Evolutionary conservation across 2,797 vertebrate genomes (phyloP), one percentile per base, ranked within the genome.

Genomic region (Philypnodon macrostomus): DNA sequence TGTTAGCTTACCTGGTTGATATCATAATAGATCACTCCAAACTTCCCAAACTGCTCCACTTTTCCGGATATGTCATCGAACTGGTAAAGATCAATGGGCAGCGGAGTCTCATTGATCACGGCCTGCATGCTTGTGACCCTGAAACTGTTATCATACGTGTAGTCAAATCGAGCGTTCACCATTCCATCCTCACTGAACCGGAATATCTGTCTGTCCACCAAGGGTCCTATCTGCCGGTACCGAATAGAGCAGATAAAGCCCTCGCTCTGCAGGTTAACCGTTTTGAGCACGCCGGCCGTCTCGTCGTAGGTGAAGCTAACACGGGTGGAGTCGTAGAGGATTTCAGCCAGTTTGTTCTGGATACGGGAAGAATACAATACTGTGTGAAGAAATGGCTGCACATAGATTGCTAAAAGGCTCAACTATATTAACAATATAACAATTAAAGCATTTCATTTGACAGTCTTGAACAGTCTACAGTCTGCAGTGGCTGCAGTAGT

Each of bases 21-120:
- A 36, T 99, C 97, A 0, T 99, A 99, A 79, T 98, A 98, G 70
- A 99, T 98, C 40, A 99, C 96, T 17, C 97, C 97, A 33, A 99
- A 99, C 80, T 99, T 99, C 33, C 97, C 97, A 61, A 98, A 98
- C 79, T 99, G 97, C 60, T 99, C 97, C 19, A 99, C 93, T 73
- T 98, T 98, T 32, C 97, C 97, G 1, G 96, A 98, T 54, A 99
- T 97, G 40, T 99, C 97, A 1, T 99, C 96, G n/a, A 98, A 99
- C 73, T 98, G 97, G 69, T 98, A 98, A 36, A 99, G 93, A 68
- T 99, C 97, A 17, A 99, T 99, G 11, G 97, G 97, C 70, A 99
- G 67, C 0, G 97, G 97, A 0, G 95, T 98, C 78, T 99, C 97
- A 5, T 99, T 98, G 88, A 99, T 98, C 13, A 99, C 97, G 0